These are phyloP conservation scores for Acromyrmex charruanus DNA, from an alignment of 1,140 invertebrate species.

Conservation along the genomic window DNA sequence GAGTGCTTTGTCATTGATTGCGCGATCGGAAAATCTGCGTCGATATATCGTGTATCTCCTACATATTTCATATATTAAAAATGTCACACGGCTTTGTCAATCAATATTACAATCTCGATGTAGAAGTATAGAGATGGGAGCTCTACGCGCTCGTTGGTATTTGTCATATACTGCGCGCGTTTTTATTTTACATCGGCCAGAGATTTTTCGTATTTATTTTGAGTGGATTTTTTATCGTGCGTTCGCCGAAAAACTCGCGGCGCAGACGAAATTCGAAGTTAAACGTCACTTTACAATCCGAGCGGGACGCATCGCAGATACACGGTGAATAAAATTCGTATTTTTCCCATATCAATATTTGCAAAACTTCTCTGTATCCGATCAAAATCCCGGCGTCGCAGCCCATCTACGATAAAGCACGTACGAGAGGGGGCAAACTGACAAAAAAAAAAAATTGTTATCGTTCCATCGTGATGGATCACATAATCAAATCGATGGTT, in stretches of 20 bases:
- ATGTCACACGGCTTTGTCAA: conserved; percentile 43
- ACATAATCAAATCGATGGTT: conserved; percentile 49
- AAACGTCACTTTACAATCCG: conserved; percentile 59
- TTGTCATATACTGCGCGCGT: conserved; percentile 30
- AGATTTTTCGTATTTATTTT: conserved; percentile 60
- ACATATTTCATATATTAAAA: conserved; percentile 59
- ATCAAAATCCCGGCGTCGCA: conserved; percentile 55
- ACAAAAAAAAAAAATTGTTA: conserved; percentile 53
- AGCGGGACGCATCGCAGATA: conserved; percentile 30
- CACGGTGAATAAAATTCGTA: conserved; percentile 53
- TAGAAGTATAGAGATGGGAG: conserved; percentile 21
- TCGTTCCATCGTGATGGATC: conserved; percentile 37
- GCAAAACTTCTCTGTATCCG: conserved; percentile 61
- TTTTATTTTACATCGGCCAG: conserved; percentile 55
- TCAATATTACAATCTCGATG: conserved; percentile 63
- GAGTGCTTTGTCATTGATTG: conserved; percentile 39
- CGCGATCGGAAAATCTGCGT: conserved; percentile 36
- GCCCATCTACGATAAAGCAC: conserved; percentile 54
- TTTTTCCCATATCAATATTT: conserved; percentile 63
- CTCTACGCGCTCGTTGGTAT: conserved; percentile 23
- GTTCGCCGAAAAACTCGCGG: conserved; percentile 44
- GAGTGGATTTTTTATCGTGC: conserved; percentile 54
- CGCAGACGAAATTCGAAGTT: conserved; percentile 54
- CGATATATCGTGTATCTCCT: conserved; percentile 34
- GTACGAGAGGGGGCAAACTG: conserved; percentile 6